Base-by-base conservation (phyloP, 30 jellyfish, hydroid and myxozoan genomes). In the Aurelia aurita region DNA sequence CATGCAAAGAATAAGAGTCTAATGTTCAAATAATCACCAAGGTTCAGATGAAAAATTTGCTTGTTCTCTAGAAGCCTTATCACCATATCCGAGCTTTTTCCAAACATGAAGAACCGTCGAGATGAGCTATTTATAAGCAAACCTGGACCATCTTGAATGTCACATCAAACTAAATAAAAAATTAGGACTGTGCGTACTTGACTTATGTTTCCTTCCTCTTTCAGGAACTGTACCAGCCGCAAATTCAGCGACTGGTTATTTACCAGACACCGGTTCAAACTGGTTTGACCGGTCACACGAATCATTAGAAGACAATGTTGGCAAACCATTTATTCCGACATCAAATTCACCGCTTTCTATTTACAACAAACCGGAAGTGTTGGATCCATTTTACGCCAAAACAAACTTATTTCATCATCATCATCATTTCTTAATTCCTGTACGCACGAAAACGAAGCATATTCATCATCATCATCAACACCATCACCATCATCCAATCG, bases 231-330 rank as follows among this genome's bases (percentile, higher is more conserved):
- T 81, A 25, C 70, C 31, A 60, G 69, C 91, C 1, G 70, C 76
- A 29, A 54, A 69, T 14, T 32, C 85, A 20, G 87, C 94, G 16
- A 59, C 94, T 7, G 87, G 87, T 0, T 87, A 45, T 64, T 22
- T 87, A 65, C 96, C 96, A 7, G 96, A 87, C 58, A 76, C 88
- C 7, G 96, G 96, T 22, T 49, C 89, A 66, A 87, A 87, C 84
- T 87, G 96, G 96, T 87, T 87, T 69, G 88, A 75, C 68, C 74
- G 84, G 32, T 35, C 21, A 2, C 71, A 77, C 11, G 64, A 61
- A 19, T 43, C 96, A 3, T 43, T 85, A 29, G 82, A 72, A 12
- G 91, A 80, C 54, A 43, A 47, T 60, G 91, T 87, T 13, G 96
- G 96, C 12, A 76, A 76, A 46, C 96, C 96, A n/a, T 76, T 87